Evolutionary conservation across 2,888 invertebrate genomes (phyloP).

Genomic region (Theretra japonica): DNA sequence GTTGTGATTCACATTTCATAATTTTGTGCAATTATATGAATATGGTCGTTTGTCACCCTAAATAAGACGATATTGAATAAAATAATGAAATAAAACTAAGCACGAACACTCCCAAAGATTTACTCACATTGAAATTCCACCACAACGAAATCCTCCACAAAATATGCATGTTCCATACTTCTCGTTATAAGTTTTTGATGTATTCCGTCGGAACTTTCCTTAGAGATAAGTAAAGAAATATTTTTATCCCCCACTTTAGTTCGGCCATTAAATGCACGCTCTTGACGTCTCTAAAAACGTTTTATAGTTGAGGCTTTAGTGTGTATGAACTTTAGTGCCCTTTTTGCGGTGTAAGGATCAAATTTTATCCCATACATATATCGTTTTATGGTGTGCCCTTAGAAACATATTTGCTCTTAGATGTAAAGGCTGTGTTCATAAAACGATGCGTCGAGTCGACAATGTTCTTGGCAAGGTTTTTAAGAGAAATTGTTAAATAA

Average conservation of each 20-base stretch:
- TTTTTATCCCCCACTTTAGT: slow-evolving; percentile 25
- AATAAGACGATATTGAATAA: not conserved
- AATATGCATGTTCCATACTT: slow-evolving; percentile 19
- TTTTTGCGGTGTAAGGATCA: slow-evolving; percentile 27
- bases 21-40: no score
- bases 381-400: slow-evolving; percentile 26
- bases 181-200: slow-evolving; percentile 23
- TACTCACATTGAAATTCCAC: not conserved
- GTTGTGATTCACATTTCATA: no score
- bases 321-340: slow-evolving; percentile 27
- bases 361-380: slow-evolving; percentile 28
- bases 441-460: not conserved
- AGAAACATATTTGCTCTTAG: slow-evolving; percentile 16
- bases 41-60: no score
- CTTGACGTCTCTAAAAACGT: slow-evolving; percentile 25
- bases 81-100: not conserved
- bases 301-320: slow-evolving; percentile 26
- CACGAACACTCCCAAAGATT: not conserved
- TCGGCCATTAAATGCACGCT: slow-evolving; percentile 23
- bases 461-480: no score
- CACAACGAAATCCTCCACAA: not conserved
- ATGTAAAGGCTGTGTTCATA: slow-evolving; percentile 17
- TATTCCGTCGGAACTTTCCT: slow-evolving; percentile 7
- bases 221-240: slow-evolving; percentile 25
- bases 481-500: not conserved